Conservation (phyloP, 2,113 vertebrate genomes). For the Brachyhypopomus gauderio region DNA sequence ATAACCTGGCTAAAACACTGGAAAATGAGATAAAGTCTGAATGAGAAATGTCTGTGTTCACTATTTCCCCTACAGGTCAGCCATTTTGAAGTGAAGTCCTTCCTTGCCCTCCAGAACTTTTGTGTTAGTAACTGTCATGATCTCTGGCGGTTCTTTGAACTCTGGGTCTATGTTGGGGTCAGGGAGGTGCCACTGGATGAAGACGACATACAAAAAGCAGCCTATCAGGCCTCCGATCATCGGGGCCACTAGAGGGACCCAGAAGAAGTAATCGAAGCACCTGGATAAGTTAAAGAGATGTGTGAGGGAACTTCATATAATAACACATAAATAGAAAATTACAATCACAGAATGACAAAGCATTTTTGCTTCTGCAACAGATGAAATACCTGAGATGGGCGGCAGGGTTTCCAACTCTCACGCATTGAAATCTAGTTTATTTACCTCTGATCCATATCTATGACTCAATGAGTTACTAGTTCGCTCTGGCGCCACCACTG, state of each 20-base stretch:
- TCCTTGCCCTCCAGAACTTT: slow-evolving; percentile 14
- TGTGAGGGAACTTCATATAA: not conserved
- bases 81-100: slow-evolving; percentile 52
- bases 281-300: slow-evolving; percentile 12
- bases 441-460: no score
- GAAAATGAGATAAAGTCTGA: no score
- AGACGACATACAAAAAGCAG: slow-evolving; percentile 65
- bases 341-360: not conserved
- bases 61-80: slow-evolving; percentile 48
- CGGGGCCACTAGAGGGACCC: slow-evolving; percentile 75
- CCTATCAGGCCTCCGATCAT: slow-evolving; percentile 65
- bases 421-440: no score
- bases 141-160: not conserved
- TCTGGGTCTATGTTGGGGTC: slow-evolving; percentile 56
- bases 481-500: no score
- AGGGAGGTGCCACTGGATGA: slow-evolving; percentile 77
- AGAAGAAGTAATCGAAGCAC: slow-evolving; percentile 73
- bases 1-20: no score
- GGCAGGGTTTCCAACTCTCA: no score
- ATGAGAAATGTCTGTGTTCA: not conserved
- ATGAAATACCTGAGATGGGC: no score
- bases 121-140: not conserved
- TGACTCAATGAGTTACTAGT: no score
- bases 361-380: no score
- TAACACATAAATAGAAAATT: not conserved